phyloP scores from a whole-genome alignment of 2,797 vertebrate species.

The Nyctibius grandis region DNA sequence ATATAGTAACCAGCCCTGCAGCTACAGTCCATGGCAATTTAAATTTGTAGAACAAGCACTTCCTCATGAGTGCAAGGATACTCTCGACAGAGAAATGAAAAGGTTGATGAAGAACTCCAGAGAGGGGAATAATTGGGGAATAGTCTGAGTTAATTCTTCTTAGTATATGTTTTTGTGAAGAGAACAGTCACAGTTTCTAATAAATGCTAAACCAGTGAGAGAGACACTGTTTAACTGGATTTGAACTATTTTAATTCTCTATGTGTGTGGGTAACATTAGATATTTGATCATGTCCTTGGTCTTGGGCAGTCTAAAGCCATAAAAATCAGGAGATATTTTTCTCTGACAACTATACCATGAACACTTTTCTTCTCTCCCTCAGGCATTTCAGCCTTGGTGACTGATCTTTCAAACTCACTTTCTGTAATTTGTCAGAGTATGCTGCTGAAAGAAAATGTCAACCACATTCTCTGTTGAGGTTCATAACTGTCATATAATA shows the following conservation, averaged over 20 bases:
- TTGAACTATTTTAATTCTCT: neutral
- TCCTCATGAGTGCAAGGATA: neutral
- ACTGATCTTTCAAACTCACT: constrained; percentile 30
- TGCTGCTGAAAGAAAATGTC: constrained; percentile 39
- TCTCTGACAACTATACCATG: neutral
- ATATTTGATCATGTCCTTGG: neutral
- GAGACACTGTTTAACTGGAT: neutral
- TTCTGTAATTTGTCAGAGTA: constrained; percentile 19
- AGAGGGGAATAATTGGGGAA: neutral
- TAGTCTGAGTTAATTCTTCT: neutral
- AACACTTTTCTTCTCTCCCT: neutral
- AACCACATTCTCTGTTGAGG: neutral
- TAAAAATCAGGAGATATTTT: constrained; percentile 6
- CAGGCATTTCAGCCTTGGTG: neutral
- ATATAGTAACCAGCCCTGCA: neutral
- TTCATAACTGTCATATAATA: constrained; percentile 19
- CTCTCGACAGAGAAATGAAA: neutral
- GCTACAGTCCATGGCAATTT: neutral
- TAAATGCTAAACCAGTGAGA: neutral
- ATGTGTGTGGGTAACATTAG: neutral
- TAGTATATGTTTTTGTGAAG: neutral
- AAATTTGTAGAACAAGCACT: constrained; percentile 3
- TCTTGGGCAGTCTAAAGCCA: neutral
- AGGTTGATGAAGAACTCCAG: neutral
- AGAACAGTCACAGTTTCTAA: neutral